Percentiles rank a stretch among this genome's conserved stretches.
phyloP scores from a whole-genome alignment of 2,888 invertebrate genomes.

The Campaea margaritaria region DNA sequence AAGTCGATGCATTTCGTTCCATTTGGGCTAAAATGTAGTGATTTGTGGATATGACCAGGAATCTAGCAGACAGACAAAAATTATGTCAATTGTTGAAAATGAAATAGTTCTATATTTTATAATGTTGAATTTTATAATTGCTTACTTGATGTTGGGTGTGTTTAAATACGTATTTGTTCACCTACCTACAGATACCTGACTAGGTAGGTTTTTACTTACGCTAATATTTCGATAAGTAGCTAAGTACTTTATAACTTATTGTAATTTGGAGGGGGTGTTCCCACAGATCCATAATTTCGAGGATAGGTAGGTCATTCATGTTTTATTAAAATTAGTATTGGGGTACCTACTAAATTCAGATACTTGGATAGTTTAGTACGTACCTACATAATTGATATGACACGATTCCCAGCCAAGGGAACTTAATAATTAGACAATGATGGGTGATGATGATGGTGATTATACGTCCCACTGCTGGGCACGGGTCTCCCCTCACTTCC shows the following conservation, averaged over 20 bases:
- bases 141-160: background rate
- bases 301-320: too few species aligned
- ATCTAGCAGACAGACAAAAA: conserved; percentile 20
- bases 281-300: too few species aligned
- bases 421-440: too few species aligned
- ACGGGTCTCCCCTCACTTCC: too few species aligned
- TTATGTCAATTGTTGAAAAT: conserved; percentile 46
- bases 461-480: too few species aligned
- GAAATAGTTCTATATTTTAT: conserved; percentile 56
- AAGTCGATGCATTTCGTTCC: conserved; percentile 3
- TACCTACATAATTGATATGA: background rate
- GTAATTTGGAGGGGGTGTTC: too few species aligned
- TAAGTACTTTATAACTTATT: too few species aligned
- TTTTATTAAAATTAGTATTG: too few species aligned
- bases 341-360: background rate
- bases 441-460: too few species aligned
- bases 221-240: background rate
- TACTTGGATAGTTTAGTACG: background rate
- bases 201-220: too few species aligned
- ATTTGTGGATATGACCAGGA: conserved; percentile 10
- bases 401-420: too few species aligned
- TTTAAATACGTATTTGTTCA: background rate
- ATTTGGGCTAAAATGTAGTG: conserved; percentile 4
- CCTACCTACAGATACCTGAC: too few species aligned
- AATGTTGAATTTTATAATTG: conserved; percentile 49